phyloP scores from a whole-genome alignment of 2,888 invertebrate genomes.

The Coelogynopora nodosa region DNA sequence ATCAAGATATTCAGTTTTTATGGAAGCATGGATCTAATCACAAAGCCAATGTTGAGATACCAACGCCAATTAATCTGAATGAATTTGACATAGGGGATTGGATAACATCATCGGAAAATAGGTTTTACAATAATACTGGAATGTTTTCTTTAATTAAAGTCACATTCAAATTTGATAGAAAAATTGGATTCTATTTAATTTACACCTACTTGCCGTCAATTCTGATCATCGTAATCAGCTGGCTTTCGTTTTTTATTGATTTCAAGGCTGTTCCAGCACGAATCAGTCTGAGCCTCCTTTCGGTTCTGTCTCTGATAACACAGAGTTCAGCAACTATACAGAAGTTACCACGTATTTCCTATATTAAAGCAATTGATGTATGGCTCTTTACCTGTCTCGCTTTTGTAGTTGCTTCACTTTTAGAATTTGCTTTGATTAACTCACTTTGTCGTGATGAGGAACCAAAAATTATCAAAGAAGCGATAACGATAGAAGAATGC shows the following conservation, averaged over 20 bases:
- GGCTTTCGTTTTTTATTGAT: constrained; percentile 36
- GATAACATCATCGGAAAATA: neutral
- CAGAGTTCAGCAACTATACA: constrained; percentile 7
- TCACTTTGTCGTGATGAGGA: neutral
- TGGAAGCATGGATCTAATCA: neutral
- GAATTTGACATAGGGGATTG: neutral
- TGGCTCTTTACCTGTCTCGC: constrained; percentile 17
- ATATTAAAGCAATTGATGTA: neutral
- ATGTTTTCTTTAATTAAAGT: neutral
- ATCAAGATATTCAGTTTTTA: neutral
- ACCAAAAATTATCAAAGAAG: no score
- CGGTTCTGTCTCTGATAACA: neutral
- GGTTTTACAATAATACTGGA: neutral
- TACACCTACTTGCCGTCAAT: constrained; percentile 15
- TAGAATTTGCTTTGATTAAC: constrained; percentile 24
- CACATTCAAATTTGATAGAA: neutral
- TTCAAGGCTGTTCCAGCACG: neutral
- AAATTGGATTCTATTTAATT: constrained; percentile 15
- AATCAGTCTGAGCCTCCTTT: neutral
- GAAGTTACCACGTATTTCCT: constrained; percentile 6
- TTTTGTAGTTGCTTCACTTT: neutral
- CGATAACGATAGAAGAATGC: no score
- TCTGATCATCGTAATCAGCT: neutral
- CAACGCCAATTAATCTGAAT: neutral
- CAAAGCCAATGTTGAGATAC: neutral